Evolutionary conservation across 2,888 invertebrate species (phyloP).

Genomic region (Coenonympha arcania): DNA sequence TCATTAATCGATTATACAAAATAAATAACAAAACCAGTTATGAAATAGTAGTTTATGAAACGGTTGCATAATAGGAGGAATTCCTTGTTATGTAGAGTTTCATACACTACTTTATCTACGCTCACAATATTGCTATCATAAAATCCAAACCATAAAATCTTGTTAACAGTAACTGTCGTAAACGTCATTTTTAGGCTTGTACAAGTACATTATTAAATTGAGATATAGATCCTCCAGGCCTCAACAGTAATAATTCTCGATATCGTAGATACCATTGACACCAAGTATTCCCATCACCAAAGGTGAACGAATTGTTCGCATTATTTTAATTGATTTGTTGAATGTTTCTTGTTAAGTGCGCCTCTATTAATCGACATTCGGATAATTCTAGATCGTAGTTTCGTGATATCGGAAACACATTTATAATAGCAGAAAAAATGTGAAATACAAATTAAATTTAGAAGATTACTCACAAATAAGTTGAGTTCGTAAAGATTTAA

Average conservation of each 20-base stretch:
- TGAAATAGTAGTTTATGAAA: too few species aligned
- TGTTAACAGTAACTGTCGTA: too few species aligned
- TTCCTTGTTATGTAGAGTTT: too few species aligned
- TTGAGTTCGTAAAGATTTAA: not conserved
- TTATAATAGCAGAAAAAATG: not conserved
- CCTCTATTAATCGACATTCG: conserved; percentile 60
- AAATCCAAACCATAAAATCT: too few species aligned
- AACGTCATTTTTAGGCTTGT: not conserved
- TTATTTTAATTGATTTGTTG: conserved; percentile 70
- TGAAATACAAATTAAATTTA: not conserved
- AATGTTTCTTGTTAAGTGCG: conserved; percentile 65
- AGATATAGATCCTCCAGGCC: conserved; percentile 18
- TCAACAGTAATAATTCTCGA: conserved; percentile 27
- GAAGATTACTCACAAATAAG: not conserved
- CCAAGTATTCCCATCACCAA: conserved; percentile 42
- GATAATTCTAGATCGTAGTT: conserved; percentile 14
- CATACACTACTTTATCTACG: too few species aligned
- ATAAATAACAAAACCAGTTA: too few species aligned
- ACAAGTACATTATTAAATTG: conserved; percentile 9
- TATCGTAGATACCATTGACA: conserved; percentile 23
- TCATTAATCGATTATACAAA: too few species aligned
- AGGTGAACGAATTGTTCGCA: conserved; percentile 70
- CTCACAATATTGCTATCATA: too few species aligned
- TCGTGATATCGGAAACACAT: conserved; percentile 3
- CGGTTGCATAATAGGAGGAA: too few species aligned